phyloP scores from a whole-genome alignment of 2,888 invertebrate genomes.

The Troides aeacus region DNA sequence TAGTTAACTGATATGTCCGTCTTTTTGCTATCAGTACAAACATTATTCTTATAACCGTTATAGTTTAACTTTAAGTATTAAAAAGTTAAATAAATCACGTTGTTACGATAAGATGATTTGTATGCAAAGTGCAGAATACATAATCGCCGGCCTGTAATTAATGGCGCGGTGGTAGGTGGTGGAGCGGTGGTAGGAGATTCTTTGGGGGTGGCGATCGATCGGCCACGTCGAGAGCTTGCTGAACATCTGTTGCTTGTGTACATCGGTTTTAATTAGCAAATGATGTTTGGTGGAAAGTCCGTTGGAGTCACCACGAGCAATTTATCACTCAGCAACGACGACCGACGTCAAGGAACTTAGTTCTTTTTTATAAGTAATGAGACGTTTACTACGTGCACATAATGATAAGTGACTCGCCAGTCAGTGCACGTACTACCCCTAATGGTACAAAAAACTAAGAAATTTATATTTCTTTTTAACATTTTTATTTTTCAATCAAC shows the following conservation, averaged over 20 bases:
- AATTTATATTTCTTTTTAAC: neutral
- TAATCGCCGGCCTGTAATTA: conserved; percentile 20
- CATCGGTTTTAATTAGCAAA: conserved; percentile 17
- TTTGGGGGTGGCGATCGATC: conserved; percentile 12
- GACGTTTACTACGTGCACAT: neutral
- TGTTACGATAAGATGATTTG: conserved; percentile 20
- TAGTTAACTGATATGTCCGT: too few species aligned
- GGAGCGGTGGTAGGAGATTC: neutral
- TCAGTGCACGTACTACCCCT: neutral
- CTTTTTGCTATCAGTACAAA: too few species aligned
- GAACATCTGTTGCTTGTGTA: conserved; percentile 18
- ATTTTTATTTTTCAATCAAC: neutral
- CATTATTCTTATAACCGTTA: too few species aligned
- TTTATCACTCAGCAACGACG: neutral
- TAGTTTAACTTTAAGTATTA: neutral
- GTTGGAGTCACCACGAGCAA: neutral
- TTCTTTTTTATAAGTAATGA: neutral
- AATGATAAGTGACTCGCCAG: neutral
- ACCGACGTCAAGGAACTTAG: neutral
- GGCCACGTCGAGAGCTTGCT: conserved; percentile 11
- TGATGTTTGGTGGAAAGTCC: conserved; percentile 5
- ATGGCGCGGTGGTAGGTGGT: conserved; percentile 3
- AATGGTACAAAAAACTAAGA: neutral
- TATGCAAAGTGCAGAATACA: conserved; percentile 20
- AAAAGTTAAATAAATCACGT: conserved; percentile 9